A percentile compares a stretch with the other conserved stretches of the same genome.
These are phyloP conservation scores for Emydura subglobosa DNA, from an alignment of 2,113 vertebrate genomes.

Conservation along the genomic window DNA sequence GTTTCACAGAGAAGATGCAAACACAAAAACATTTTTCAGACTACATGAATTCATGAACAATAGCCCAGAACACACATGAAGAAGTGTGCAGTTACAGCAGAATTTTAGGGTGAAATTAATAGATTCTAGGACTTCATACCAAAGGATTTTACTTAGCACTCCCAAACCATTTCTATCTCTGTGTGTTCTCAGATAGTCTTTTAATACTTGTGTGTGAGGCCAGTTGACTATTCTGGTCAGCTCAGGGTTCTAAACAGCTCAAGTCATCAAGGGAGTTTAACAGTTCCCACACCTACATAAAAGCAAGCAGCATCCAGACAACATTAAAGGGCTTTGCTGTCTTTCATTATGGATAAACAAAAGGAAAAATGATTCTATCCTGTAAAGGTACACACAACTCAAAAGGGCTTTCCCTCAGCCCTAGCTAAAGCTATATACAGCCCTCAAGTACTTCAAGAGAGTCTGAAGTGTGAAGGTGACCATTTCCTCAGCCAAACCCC, in stretches of 20 bases:
- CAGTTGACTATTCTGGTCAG: background rate
- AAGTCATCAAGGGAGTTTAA: background rate
- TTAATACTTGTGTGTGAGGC: background rate
- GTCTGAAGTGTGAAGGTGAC: too few relatives aligned
- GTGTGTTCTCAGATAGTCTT: background rate
- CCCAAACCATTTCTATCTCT: background rate
- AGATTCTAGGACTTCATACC: background rate
- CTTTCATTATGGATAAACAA: background rate
- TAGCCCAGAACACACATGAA: background rate
- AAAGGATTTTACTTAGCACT: background rate
- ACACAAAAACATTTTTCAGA: background rate
- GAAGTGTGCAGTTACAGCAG: background rate
- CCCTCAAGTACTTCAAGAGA: too few relatives aligned
- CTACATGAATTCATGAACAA: background rate
- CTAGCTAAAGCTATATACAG: too few relatives aligned
- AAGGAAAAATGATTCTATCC: background rate
- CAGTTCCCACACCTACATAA: background rate
- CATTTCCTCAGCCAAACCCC: too few relatives aligned
- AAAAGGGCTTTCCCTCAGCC: too few relatives aligned
- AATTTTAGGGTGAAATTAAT: background rate
- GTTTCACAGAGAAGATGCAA: background rate
- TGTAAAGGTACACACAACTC: too few relatives aligned
- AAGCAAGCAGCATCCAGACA: background rate
- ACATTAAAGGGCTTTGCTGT: background rate
- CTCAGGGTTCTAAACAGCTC: background rate